A percentile compares a stretch with the other conserved stretches of the same genome.
phyloP scores from a whole-genome alignment of 2,888 invertebrate species.

The Synanthedon vespiformis region DNA sequence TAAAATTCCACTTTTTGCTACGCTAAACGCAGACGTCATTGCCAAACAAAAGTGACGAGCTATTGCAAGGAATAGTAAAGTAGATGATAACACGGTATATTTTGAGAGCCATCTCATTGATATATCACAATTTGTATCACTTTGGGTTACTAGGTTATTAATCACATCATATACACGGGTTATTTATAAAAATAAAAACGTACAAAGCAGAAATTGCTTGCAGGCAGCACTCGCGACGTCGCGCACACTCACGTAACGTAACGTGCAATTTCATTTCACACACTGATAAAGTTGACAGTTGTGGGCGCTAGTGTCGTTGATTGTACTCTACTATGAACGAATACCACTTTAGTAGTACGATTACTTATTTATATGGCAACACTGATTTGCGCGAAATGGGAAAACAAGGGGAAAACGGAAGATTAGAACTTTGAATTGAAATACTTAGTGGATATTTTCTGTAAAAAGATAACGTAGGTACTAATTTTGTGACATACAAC shows the following conservation, averaged over 20 bases:
- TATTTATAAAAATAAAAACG: constrained; percentile 67
- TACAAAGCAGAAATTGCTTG: constrained; percentile 59
- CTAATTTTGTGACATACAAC: too few species aligned
- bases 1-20: constrained; percentile 68
- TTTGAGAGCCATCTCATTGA: constrained; percentile 50
- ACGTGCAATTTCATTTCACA: constrained; percentile 58
- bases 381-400: constrained; percentile 3
- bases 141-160: constrained; percentile 55
- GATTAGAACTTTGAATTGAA: too few species aligned
- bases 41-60: constrained; percentile 69
- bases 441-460: too few species aligned
- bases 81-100: constrained; percentile 58
- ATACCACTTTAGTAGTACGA: background rate
- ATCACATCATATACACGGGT: constrained; percentile 51
- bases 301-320: constrained; percentile 11
- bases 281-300: constrained; percentile 48
- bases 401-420: too few species aligned
- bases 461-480: too few species aligned
- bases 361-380: constrained; percentile 17
- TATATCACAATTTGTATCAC: constrained; percentile 66
- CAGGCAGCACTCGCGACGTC: constrained; percentile 64
- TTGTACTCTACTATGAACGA: constrained; percentile 12
- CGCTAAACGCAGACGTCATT: constrained; percentile 71
- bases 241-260: constrained; percentile 62
- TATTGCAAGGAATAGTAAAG: constrained; percentile 64